Evolutionary conservation across 1,140 invertebrate species (phyloP).

Genomic region (Trichonephila inaurata): DNA sequence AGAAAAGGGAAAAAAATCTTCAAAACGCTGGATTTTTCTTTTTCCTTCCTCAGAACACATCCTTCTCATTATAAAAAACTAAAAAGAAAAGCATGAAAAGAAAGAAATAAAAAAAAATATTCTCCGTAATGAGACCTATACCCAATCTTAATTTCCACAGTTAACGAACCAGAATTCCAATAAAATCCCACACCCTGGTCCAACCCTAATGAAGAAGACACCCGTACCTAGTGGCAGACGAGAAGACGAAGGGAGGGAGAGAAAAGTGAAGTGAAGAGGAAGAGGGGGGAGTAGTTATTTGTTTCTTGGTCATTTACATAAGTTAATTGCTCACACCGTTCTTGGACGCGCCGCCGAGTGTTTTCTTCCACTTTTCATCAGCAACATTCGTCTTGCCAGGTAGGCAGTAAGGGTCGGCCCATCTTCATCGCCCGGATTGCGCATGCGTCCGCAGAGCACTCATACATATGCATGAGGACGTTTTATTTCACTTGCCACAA

Average conservation of each 20-base stretch:
- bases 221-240: constrained; percentile 18
- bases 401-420: constrained; percentile 14
- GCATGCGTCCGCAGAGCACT: neutral
- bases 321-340: constrained; percentile 72
- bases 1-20: neutral
- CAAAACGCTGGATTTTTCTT: neutral
- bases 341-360: constrained; percentile 11
- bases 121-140: constrained; percentile 38
- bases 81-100: neutral
- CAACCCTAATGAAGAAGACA: constrained; percentile 68
- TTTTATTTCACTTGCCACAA: constrained; percentile 46
- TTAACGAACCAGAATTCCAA: constrained; percentile 75
- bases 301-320: constrained; percentile 74
- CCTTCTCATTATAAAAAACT: neutral
- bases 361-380: constrained; percentile 63
- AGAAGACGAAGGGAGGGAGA: neutral
- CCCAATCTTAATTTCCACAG: constrained; percentile 53
- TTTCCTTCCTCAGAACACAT: neutral
- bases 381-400: constrained; percentile 53
- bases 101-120: neutral
- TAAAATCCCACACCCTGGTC: constrained; percentile 72
- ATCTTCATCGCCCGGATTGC: constrained; percentile 50
- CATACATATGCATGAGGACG: constrained; percentile 68
- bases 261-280: neutral
- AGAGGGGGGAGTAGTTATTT: constrained; percentile 58